Evolutionary conservation across 2,797 vertebrate species (phyloP), one percentile per base, ranked within the genome.

Genomic region (Rhinella marina): DNA sequence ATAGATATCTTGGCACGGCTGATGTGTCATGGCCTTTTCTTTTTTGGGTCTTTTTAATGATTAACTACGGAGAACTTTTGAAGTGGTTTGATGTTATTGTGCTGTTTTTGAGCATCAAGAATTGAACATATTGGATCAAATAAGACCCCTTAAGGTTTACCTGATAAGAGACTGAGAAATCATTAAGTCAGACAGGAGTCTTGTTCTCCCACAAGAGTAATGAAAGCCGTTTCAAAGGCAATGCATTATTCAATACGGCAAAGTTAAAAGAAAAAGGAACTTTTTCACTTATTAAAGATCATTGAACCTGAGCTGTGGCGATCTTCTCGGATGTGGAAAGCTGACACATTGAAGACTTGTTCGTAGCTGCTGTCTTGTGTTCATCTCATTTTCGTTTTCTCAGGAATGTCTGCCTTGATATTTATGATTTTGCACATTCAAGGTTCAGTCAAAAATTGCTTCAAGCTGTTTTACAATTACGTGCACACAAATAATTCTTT

Each of bases 391-490:
- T 32, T 78, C 48, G 16, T 27, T 70, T 70, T 83, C 32, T 54
- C 61, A 21, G 19, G 54, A 76, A 80, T 57, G 61, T 41, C 41
- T 41, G 41, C 56, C 79, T 82, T 61, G 56, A 77, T 86, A 82
- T 81, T 81, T 81, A 89, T 56, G 23, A 76, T 64, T 59, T 25
- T 79, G 23, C 62, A 50, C 70, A 86, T 72, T 52, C 75, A 85
- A 77, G 41, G 54, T 70, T 70, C 54, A 25, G 23, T 56, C 62
- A 83, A 80, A 89, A 78, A 78, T 70, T 83, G 73, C 84, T 89
- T 83, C 81, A 83, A 77, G 80, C 62, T 79, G 73, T 86, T 86
- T 48, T 83, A 79, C 81, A 83, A 89, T 89, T 83, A 79, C 52
- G 59, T 56, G 32, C 73, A 85, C 27, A 88, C 72, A 86, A 81